phyloP scores from a whole-genome alignment of 1,140 invertebrate species.

The Brachystomella parvula region DNA sequence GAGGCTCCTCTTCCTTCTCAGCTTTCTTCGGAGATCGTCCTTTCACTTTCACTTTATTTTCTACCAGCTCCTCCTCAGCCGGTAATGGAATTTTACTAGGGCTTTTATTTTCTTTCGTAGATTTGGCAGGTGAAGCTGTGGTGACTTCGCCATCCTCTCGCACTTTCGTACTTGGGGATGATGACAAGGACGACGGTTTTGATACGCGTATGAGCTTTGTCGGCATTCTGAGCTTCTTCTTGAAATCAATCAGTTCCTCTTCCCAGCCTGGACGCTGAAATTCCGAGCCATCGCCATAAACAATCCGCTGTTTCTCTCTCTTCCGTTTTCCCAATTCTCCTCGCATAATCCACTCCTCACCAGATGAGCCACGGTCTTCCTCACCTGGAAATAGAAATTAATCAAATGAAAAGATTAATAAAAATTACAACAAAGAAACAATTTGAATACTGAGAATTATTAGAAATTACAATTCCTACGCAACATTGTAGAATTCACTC shows the following conservation, averaged over 20 bases:
- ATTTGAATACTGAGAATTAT: too few species aligned
- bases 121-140: slow-evolving; percentile 14
- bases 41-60: slow-evolving; percentile 21
- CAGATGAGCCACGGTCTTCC: slow-evolving; percentile 43
- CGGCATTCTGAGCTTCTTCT: slow-evolving; percentile 69
- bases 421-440: too few species aligned
- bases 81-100: slow-evolving; percentile 16
- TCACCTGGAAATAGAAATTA: slow-evolving; percentile 39
- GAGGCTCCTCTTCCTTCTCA: slow-evolving; percentile 31
- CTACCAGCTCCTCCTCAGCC: slow-evolving; percentile 22
- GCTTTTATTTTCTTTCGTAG: slow-evolving; percentile 26
- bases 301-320: slow-evolving; percentile 14
- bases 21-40: slow-evolving; percentile 25
- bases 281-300: slow-evolving; percentile 62
- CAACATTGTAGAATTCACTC: too few species aligned
- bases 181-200: slow-evolving; percentile 33
- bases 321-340: slow-evolving; percentile 37
- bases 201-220: slow-evolving; percentile 65
- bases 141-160: background rate
- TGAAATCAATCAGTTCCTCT: slow-evolving; percentile 69
- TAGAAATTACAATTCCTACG: too few species aligned
- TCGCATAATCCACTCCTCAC: slow-evolving; percentile 38
- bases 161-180: slow-evolving; percentile 19
- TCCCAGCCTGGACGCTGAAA: slow-evolving; percentile 64
- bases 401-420: too few species aligned